Evolutionary conservation across 2,888 invertebrate genomes (phyloP).

Genomic region (Synanthedon tipuliformis): DNA sequence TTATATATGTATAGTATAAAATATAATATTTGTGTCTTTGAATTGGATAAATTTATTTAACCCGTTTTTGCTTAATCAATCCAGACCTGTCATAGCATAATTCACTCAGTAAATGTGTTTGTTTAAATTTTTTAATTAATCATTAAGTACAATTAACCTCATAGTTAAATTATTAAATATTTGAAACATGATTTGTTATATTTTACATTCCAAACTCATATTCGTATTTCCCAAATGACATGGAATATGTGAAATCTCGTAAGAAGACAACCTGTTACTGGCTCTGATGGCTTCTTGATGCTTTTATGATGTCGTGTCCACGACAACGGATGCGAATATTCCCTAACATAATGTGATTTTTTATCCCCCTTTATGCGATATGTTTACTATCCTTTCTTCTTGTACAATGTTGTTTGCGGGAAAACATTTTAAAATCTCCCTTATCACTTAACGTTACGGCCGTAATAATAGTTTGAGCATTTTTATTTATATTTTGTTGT

Average conservation of each 20-base stretch:
- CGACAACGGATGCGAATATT: conserved; percentile 38
- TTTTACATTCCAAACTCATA: conserved; percentile 4
- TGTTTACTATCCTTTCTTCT: conserved; percentile 1
- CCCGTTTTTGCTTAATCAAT: too few relatives aligned
- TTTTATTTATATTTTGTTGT: not conserved
- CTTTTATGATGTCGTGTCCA: conserved; percentile 59
- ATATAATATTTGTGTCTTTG: too few relatives aligned
- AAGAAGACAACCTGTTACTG: conserved; percentile 46
- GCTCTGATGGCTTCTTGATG: conserved; percentile 64
- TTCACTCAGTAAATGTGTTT: too few relatives aligned
- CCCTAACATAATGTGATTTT: conserved; percentile 18
- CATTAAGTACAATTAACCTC: too few relatives aligned
- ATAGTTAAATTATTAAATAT: too few relatives aligned
- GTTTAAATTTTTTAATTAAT: too few relatives aligned
- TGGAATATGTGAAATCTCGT: conserved; percentile 32
- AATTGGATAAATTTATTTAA: too few relatives aligned
- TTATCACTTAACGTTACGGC: not conserved
- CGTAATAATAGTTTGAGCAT: not conserved
- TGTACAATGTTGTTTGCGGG: not conserved
- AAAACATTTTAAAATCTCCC: not conserved
- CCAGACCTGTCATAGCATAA: too few relatives aligned
- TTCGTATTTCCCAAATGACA: conserved; percentile 24
- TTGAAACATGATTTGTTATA: not conserved
- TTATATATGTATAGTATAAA: too few relatives aligned
- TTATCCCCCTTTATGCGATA: conserved; percentile 4